A percentile compares a stretch with the other conserved stretches of the same genome.
phyloP scores from a whole-genome alignment of 2,113 vertebrate genomes.

The Varanus salvator region DNA sequence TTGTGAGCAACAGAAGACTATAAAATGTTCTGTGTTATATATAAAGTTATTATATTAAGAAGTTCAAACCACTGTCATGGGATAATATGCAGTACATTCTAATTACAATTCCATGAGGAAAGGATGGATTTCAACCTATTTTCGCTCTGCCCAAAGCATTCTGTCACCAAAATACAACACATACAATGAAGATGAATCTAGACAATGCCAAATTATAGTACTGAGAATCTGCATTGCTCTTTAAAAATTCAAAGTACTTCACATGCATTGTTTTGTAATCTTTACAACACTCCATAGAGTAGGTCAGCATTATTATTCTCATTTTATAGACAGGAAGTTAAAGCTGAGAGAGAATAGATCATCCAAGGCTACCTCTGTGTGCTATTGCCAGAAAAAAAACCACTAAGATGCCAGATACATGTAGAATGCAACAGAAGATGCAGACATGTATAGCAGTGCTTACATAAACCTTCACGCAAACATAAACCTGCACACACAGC shows the following conservation, averaged over 20 bases:
- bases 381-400: not conserved
- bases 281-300: not conserved
- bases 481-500: not conserved
- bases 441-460: too few relatives aligned
- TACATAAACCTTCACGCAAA: not conserved
- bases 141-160: not conserved
- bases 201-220: constrained; percentile 33
- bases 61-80: not conserved
- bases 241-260: not conserved
- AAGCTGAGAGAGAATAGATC: not conserved
- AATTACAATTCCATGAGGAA: not conserved
- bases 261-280: not conserved
- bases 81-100: not conserved
- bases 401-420: too few relatives aligned
- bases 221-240: not conserved
- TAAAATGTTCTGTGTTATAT: not conserved
- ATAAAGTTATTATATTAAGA: not conserved
- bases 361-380: not conserved
- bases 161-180: not conserved
- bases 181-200: constrained; percentile 22
- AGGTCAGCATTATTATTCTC: not conserved
- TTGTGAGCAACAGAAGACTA: not conserved
- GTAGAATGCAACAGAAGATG: not conserved
- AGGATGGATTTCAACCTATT: not conserved
- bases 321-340: not conserved